phyloP scores from a whole-genome alignment of 1,140 invertebrate species.

The Trachelipus rathkii region DNA sequence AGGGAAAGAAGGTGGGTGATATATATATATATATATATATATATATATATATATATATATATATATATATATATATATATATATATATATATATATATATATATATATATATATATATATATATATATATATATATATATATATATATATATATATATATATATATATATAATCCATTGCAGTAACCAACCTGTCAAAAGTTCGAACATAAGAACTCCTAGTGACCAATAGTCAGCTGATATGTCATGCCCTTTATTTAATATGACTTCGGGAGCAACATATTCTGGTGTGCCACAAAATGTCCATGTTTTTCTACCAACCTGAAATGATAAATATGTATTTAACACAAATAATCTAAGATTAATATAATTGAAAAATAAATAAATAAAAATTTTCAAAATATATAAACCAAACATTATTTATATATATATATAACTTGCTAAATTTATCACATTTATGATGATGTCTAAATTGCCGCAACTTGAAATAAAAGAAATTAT shows the following conservation, averaged over 20 bases:
- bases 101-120: constrained; percentile 17
- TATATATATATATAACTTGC: no score
- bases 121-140: constrained; percentile 20
- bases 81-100: not conserved
- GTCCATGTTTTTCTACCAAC: constrained; percentile 93
- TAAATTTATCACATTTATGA: no score
- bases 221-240: constrained; percentile 90
- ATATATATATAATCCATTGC: not conserved
- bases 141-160: constrained; percentile 17
- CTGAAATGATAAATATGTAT: constrained; percentile 53
- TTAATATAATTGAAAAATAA: no score
- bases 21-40: no score
- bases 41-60: not conserved
- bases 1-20: no score
- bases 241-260: constrained; percentile 87
- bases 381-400: no score
- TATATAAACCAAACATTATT: no score
- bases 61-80: not conserved
- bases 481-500: no score
- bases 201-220: constrained; percentile 89
- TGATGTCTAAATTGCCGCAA: no score
- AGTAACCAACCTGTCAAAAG: constrained; percentile 68
- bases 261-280: constrained; percentile 85
- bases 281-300: constrained; percentile 92
- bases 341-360: no score